phyloP scores from a whole-genome alignment of 2,113 vertebrate species.

The Lethenteron reissneri region DNA sequence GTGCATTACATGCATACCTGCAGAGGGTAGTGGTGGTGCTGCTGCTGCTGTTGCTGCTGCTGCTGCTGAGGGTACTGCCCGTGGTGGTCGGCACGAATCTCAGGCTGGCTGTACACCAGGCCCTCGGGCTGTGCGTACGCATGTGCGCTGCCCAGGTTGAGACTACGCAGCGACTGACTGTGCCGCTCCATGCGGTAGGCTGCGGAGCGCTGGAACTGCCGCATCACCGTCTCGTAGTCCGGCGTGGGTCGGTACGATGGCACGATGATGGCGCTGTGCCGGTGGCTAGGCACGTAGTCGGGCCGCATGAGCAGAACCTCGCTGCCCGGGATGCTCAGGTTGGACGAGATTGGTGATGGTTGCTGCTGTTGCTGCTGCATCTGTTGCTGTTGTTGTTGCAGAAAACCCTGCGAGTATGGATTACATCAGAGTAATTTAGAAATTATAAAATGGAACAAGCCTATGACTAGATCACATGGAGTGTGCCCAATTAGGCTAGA shows the following conservation, averaged over 20 bases:
- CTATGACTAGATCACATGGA: no score
- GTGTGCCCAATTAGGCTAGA: no score
- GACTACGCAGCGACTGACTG: conserved; percentile 73
- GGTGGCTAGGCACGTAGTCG: conserved; percentile 72
- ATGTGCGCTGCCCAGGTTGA: conserved; percentile 65
- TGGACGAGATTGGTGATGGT: conserved; percentile 71
- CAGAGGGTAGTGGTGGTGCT: no score
- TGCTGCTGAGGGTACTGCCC: neutral
- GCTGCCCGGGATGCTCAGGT: conserved; percentile 64
- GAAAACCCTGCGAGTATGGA: no score
- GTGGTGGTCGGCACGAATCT: conserved; percentile 48
- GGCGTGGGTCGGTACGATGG: conserved; percentile 83
- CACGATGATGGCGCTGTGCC: conserved; percentile 78
- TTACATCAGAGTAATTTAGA: no score
- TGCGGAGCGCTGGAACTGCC: conserved; percentile 53
- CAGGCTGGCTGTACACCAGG: conserved; percentile 79
- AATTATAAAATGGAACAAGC: no score
- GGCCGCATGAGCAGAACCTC: conserved; percentile 60
- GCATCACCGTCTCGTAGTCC: conserved; percentile 79
- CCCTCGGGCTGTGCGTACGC: conserved; percentile 65
- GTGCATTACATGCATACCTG: no score
- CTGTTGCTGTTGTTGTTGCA: no score
- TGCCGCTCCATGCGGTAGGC: conserved; percentile 40
- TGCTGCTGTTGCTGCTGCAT: conserved; percentile 19
- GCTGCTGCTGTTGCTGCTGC: no score